These are phyloP conservation scores for Pseudoatta argentina DNA, from an alignment of 1,140 invertebrate genomes.

Conservation along the genomic window DNA sequence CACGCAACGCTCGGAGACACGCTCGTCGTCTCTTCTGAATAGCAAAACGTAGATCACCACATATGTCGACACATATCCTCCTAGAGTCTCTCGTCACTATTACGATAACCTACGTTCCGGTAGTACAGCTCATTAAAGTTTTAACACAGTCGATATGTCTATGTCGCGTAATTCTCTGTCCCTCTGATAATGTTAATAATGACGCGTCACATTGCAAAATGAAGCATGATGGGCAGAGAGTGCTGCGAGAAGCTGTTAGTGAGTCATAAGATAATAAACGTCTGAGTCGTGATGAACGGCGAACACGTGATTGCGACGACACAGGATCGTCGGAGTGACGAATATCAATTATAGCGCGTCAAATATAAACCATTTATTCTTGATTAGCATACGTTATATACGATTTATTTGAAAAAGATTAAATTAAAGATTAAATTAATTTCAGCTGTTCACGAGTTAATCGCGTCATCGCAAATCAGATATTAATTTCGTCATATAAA, in stretches of 20 bases:
- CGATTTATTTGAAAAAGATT: background rate
- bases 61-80: background rate
- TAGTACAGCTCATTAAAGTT: constrained; percentile 44
- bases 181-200: constrained; percentile 41
- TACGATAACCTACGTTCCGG: constrained; percentile 37
- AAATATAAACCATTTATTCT: background rate
- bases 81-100: background rate
- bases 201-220: background rate
- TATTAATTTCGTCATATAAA: background rate
- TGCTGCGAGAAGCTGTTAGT: constrained; percentile 39
- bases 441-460: background rate
- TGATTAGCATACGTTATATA: background rate
- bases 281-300: constrained; percentile 37
- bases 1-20: background rate
- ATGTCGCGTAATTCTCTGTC: constrained; percentile 2
- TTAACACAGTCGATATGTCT: constrained; percentile 44
- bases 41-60: background rate
- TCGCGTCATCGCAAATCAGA: background rate
- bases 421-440: constrained; percentile 19
- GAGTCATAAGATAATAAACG: constrained; percentile 56
- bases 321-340: background rate
- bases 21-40: background rate
- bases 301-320: constrained; percentile 2
- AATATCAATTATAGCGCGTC: constrained; percentile 26
- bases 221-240: constrained; percentile 11